A percentile compares a stretch with the other conserved stretches of the same genome.
Evolutionary conservation across 2,888 invertebrate genomes (phyloP).

Genomic region (Dasysyrphus tricinctus): DNA sequence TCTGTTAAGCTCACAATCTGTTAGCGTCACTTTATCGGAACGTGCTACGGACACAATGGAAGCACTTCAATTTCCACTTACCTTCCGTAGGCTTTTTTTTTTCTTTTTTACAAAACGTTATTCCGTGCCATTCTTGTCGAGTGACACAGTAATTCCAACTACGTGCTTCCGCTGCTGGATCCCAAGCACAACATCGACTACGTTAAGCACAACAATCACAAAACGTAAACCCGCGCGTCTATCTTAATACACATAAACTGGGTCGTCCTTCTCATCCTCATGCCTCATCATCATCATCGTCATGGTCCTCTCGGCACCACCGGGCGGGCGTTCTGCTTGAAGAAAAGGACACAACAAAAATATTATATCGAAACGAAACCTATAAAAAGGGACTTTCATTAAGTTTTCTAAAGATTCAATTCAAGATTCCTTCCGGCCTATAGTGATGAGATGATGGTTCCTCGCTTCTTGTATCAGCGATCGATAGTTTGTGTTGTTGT

Average conservation of each 20-base stretch:
- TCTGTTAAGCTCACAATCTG: slow-evolving; percentile 47
- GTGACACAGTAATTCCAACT: slow-evolving; percentile 70
- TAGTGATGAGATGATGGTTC: slow-evolving; percentile 1
- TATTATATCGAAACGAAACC: slow-evolving; percentile 28
- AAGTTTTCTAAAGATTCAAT: slow-evolving; percentile 62
- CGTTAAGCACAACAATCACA: slow-evolving; percentile 59
- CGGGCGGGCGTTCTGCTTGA: background rate
- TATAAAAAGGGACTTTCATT: slow-evolving; percentile 62
- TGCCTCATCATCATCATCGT: slow-evolving; percentile 7
- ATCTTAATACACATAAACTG: slow-evolving; percentile 38
- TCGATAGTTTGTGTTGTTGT: slow-evolving; percentile 42
- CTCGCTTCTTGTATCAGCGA: background rate
- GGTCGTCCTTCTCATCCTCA: slow-evolving; percentile 29
- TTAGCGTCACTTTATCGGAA: slow-evolving; percentile 57
- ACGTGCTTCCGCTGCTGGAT: slow-evolving; percentile 57
- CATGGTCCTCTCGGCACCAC: slow-evolving; percentile 10
- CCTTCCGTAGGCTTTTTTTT: slow-evolving; percentile 11
- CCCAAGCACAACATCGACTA: slow-evolving; percentile 12
- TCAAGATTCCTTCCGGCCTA: slow-evolving; percentile 26
- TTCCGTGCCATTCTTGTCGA: slow-evolving; percentile 52
- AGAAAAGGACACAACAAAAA: slow-evolving; percentile 43
- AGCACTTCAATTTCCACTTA: slow-evolving; percentile 57
- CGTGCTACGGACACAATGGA: slow-evolving; percentile 72
- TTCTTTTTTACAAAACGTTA: slow-evolving; percentile 17
- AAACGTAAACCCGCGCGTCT: slow-evolving; percentile 46